Evolutionary conservation across 2,113 vertebrate species (phyloP), one percentile per base, ranked within the genome.

Genomic region (Pteruthius melanotis): DNA sequence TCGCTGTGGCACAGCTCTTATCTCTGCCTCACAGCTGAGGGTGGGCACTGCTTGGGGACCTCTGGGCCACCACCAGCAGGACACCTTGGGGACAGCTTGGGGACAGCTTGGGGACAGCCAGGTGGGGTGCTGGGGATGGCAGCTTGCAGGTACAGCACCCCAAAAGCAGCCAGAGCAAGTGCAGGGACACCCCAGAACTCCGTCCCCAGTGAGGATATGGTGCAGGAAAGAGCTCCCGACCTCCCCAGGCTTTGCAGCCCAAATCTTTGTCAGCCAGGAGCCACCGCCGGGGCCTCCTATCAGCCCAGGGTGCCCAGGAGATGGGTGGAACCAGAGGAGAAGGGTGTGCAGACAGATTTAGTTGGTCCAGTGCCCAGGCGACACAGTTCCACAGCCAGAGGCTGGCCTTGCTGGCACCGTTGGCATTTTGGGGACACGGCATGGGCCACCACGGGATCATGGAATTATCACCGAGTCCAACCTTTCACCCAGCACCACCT

Each of bases 281-380:
- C n/a, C 54, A 6, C 2, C 0, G 0, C 42, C n/a, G 54, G 53
- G 22, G 45, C 3, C 42, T 6, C 5, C 10, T 6, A 2, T 4
- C 15, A 28, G 76, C 44, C 39, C 2, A 0, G 26, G 63, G 72
- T 0, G 19, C 72, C 52, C 75, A 64, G 82, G 42, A n/a, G 63
- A 6, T 31, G 69, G 66, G 52, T 14, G 10, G 59, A 13, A 33
- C 3, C 33, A 11, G 50, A 45, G 70, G 11, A 63, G 33, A 17
- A 54, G 20, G 10, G 35, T 15, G 54, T 13, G n/a, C 61, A 42
- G 26, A 2, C 37, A 57, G 56, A 82, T 78, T 75, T n/a, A 11
- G 27, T 31, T 61, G 57, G 28, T 30, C 3, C 27, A 4, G 27
- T 35, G 71, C 57, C 56, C 45, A 27, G 26, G 6, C 0, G 8